phyloP scores from a whole-genome alignment of 2,888 invertebrate species.

The Isotomurus palustris region DNA sequence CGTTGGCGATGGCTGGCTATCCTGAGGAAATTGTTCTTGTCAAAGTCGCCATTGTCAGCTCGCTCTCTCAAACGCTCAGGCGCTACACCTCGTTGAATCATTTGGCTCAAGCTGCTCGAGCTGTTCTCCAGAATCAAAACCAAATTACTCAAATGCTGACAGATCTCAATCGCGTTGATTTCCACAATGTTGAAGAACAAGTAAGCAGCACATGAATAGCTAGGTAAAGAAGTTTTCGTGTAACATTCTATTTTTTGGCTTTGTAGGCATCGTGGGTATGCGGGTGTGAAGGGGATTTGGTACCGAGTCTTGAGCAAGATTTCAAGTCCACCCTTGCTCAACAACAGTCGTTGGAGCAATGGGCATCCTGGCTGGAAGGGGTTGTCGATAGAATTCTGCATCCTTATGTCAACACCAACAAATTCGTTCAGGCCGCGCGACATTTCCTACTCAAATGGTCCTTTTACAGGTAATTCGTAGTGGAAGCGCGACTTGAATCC shows the following conservation, averaged over 20 bases:
- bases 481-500: neutral
- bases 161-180: slow-evolving; percentile 95
- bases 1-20: slow-evolving; percentile 74
- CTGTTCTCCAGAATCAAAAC: slow-evolving; percentile 88
- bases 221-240: neutral
- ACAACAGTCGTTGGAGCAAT: slow-evolving; percentile 90
- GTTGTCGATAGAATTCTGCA: slow-evolving; percentile 86
- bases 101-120: slow-evolving; percentile 89
- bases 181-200: slow-evolving; percentile 86
- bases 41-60: slow-evolving; percentile 71
- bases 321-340: slow-evolving; percentile 84
- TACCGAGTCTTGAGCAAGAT: slow-evolving; percentile 76
- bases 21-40: slow-evolving; percentile 52
- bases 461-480: slow-evolving; percentile 71
- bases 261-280: slow-evolving; percentile 93
- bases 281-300: slow-evolving; percentile 82
- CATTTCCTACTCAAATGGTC: slow-evolving; percentile 98
- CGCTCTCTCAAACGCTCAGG: slow-evolving; percentile 88
- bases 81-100: slow-evolving; percentile 97
- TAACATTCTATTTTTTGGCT: neutral
- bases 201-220: slow-evolving; percentile 55
- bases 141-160: slow-evolving; percentile 95
- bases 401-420: slow-evolving; percentile 76
- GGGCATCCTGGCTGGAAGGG: slow-evolving; percentile 95
- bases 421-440: slow-evolving; percentile 77